These are phyloP conservation scores for Sebastes flavidus DNA, from an alignment of 2,797 vertebrate species.

Conservation along the genomic window DNA sequence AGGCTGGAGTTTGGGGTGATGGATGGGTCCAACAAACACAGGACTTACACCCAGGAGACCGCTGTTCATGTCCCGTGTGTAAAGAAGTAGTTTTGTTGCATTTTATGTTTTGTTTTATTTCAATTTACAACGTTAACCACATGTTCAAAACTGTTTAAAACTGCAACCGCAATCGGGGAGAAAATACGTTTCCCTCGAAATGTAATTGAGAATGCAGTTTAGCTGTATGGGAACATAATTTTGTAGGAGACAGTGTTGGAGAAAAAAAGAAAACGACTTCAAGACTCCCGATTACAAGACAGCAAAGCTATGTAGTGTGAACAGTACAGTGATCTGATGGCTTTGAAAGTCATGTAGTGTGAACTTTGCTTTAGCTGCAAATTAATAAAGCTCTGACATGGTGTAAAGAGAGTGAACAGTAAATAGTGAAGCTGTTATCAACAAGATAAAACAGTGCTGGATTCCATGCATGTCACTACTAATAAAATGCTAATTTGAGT, in stretches of 20 bases:
- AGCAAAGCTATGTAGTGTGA: not conserved
- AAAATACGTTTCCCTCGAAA: too few species aligned
- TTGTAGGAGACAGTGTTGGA: not conserved
- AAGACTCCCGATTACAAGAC: not conserved
- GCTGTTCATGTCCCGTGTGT: too few species aligned
- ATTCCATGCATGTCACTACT: not conserved
- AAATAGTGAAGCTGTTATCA: not conserved
- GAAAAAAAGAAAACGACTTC: not conserved
- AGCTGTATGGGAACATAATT: not conserved
- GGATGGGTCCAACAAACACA: too few species aligned
- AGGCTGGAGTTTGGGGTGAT: too few species aligned
- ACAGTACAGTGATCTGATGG: not conserved
- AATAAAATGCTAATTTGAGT: not conserved
- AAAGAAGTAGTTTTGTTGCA: too few species aligned
- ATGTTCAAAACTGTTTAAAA: too few species aligned
- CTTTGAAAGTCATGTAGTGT: not conserved
- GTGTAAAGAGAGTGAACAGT: not conserved
- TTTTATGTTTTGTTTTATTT: too few species aligned
- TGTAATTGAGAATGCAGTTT: too few species aligned
- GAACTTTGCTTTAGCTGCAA: not conserved
- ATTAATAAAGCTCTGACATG: not conserved
- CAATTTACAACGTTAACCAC: too few species aligned
- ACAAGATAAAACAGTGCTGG: not conserved
- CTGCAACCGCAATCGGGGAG: fast-evolving
- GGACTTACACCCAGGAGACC: too few species aligned